Evolutionary conservation across 2,113 vertebrate species (phyloP).

Genomic region (Zosterops borbonicus): DNA sequence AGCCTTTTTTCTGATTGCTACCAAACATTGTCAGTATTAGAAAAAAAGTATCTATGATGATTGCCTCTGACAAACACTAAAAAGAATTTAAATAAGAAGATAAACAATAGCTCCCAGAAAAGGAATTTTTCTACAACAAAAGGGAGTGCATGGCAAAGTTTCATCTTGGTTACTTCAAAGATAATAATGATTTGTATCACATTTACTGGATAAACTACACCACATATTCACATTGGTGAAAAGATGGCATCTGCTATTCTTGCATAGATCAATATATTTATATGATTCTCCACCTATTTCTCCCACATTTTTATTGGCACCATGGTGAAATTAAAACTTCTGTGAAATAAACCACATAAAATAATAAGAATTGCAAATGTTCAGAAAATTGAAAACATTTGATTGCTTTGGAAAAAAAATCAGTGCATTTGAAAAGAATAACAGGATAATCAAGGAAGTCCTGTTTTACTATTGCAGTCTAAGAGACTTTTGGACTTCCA

Average conservation of each 20-base stretch:
- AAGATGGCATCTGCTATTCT: background rate
- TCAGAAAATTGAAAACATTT: slow-evolving; percentile 23
- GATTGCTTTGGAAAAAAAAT: background rate
- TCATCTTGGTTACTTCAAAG: background rate
- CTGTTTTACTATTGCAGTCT: background rate
- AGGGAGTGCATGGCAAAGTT: background rate
- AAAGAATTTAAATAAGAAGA: background rate
- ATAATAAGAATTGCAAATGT: background rate
- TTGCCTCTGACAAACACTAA: background rate
- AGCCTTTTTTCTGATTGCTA: background rate
- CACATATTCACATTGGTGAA: background rate
- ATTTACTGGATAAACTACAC: background rate
- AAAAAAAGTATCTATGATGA: background rate
- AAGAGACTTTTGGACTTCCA: slow-evolving; percentile 14
- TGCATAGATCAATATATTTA: background rate
- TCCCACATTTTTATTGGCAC: background rate
- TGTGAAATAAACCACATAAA: background rate
- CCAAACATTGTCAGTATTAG: background rate
- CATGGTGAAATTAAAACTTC: background rate
- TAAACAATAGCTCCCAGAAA: background rate
- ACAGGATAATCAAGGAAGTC: slow-evolving; percentile 20
- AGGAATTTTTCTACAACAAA: background rate
- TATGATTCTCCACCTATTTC: background rate
- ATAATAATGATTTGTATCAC: background rate
- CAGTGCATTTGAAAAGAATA: background rate